Percentiles rank a stretch among this genome's conserved stretches.
Conservation (phyloP, 2,888 invertebrate species). For the Spilosoma lubricipeda region DNA sequence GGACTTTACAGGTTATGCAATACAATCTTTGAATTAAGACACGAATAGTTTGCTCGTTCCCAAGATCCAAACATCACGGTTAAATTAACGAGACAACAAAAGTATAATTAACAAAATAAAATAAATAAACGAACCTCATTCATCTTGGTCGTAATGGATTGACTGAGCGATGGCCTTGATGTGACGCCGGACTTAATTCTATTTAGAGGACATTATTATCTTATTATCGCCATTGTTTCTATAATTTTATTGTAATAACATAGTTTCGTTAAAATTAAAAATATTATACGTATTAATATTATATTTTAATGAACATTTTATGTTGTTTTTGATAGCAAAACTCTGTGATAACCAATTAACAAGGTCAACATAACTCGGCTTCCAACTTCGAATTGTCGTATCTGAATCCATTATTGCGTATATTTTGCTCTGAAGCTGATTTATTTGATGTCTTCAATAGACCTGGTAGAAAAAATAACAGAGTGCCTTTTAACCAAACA, state of each 20-base stretch:
- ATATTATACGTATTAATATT: no score
- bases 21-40: not conserved
- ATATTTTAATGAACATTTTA: no score
- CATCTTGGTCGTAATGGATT: conserved; percentile 27
- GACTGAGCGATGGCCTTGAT: conserved; percentile 33
- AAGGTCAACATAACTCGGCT: no score
- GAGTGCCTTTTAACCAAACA: no score
- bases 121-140: conserved; percentile 33
- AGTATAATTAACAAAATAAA: conserved; percentile 45
- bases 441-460: no score
- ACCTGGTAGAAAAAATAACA: no score
- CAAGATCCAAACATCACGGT: conserved; percentile 5
- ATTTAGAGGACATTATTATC: not conserved
- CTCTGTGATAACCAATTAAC: no score
- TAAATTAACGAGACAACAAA: conserved; percentile 37
- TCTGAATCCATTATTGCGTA: no score
- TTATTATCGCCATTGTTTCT: not conserved
- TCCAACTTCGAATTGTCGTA: no score
- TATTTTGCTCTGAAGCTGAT: no score
- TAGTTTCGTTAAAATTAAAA: not conserved
- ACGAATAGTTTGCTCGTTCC: not conserved
- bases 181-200: not conserved
- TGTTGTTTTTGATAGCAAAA: no score
- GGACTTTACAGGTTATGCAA: not conserved
- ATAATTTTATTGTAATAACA: not conserved